Conservation (phyloP, 2,113 vertebrate species). For the Platysteira castanea region DNA sequence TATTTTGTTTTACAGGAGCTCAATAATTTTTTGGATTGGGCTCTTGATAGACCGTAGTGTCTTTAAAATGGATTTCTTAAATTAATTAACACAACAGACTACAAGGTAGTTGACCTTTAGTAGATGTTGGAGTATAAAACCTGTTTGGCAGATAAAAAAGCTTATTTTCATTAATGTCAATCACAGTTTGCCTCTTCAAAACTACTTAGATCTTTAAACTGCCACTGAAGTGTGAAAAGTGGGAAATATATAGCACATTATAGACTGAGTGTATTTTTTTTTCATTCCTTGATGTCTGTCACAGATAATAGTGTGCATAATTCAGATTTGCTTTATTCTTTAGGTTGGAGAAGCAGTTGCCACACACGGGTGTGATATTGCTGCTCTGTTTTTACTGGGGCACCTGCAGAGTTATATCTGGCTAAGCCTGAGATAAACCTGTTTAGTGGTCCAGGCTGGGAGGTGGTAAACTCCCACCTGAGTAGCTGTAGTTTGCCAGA, state of each 20-base stretch:
- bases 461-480: background rate
- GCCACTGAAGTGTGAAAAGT: background rate
- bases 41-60: background rate
- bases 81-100: background rate
- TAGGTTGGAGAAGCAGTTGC: background rate
- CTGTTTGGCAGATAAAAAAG: background rate
- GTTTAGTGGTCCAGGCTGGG: background rate
- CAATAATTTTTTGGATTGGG: background rate
- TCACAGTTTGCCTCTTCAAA: background rate
- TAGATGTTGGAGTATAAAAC: background rate
- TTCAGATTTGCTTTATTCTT: background rate
- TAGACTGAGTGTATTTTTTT: background rate
- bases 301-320: background rate
- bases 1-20: background rate
- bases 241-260: background rate
- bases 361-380: background rate
- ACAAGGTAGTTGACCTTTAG: background rate
- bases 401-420: background rate
- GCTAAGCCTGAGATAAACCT: background rate
- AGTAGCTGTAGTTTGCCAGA: background rate
- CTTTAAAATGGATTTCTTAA: background rate
- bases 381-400: background rate
- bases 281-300: background rate
- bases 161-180: background rate
- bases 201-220: background rate